phyloP scores from a whole-genome alignment of 2,888 invertebrate genomes.

The Pedicia rivosa region DNA sequence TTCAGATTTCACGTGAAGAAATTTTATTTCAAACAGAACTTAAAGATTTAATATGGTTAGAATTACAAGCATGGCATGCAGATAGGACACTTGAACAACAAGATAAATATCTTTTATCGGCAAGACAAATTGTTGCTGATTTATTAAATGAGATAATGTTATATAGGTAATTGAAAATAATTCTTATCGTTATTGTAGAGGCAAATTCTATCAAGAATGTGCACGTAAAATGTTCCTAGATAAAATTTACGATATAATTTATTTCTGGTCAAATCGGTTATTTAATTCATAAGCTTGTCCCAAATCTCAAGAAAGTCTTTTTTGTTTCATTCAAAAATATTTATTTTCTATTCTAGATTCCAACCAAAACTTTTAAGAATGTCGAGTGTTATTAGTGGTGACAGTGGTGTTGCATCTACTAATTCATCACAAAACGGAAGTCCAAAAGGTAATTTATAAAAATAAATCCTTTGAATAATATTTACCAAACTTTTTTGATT shows the following conservation, averaged over 20 bases:
- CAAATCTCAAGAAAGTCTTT: background rate
- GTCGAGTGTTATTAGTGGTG: constrained; percentile 22
- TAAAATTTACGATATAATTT: background rate
- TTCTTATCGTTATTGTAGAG: too few relatives aligned
- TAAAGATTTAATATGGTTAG: constrained; percentile 83
- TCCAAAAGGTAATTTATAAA: background rate
- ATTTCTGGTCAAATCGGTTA: background rate
- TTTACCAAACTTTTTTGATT: too few relatives aligned
- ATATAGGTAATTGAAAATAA: constrained; percentile 46
- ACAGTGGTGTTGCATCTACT: constrained; percentile 25
- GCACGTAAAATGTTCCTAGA: too few relatives aligned
- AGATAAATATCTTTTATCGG: constrained; percentile 57
- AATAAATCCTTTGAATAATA: too few relatives aligned
- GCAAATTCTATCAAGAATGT: too few relatives aligned
- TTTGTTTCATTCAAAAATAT: background rate
- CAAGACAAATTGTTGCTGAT: constrained; percentile 51
- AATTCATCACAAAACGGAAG: constrained; percentile 12
- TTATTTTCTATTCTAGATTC: constrained; percentile 14
- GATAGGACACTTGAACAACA: constrained; percentile 60
- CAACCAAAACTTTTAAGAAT: constrained; percentile 22
- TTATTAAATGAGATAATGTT: constrained; percentile 59
- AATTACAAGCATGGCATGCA: constrained; percentile 70
- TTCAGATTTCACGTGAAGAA: constrained; percentile 67
- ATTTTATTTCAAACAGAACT: constrained; percentile 76
- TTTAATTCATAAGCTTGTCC: background rate